phyloP scores from a whole-genome alignment of 2,888 invertebrate genomes.

The Trachelus tabidus region DNA sequence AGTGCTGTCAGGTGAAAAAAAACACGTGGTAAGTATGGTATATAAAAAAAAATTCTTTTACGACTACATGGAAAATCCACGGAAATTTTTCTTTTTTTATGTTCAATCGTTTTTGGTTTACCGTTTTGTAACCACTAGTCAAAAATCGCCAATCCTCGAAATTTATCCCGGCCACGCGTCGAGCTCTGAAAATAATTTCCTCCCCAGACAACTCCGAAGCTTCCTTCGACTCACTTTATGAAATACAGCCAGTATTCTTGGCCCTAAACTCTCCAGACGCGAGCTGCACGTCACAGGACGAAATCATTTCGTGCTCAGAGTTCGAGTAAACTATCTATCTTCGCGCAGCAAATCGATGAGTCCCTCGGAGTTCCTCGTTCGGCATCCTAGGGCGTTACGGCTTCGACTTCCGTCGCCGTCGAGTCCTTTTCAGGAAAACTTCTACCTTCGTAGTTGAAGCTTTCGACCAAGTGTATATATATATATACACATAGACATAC shows the following conservation, averaged over 20 bases:
- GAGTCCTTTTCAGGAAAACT: slow-evolving; percentile 16
- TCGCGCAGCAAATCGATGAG: slow-evolving; percentile 42
- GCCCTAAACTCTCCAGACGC: background rate
- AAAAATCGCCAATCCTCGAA: background rate
- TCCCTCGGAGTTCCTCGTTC: slow-evolving; percentile 30
- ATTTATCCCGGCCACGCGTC: background rate
- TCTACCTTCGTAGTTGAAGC: background rate
- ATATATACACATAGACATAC: background rate
- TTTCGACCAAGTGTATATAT: background rate
- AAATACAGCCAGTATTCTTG: slow-evolving; percentile 33
- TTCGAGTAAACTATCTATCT: slow-evolving; percentile 44
- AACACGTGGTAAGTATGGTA: background rate
- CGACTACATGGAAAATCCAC: background rate
- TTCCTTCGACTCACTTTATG: slow-evolving; percentile 44
- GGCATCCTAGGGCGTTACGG: background rate
- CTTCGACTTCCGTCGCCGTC: background rate
- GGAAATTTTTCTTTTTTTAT: background rate
- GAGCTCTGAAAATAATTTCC: background rate
- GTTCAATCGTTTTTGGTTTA: too few relatives aligned
- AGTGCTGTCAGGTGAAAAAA: too few relatives aligned
- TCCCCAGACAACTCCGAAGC: slow-evolving; percentile 28
- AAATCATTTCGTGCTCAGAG: slow-evolving; percentile 43
- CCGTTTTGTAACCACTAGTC: too few relatives aligned
- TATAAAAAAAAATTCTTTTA: background rate
- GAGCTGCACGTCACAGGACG: slow-evolving; percentile 6